Percentiles rank a stretch among this genome's conserved stretches.
phyloP scores from a whole-genome alignment of 1,140 invertebrate genomes.

The Aphelenchoides besseyi region DNA sequence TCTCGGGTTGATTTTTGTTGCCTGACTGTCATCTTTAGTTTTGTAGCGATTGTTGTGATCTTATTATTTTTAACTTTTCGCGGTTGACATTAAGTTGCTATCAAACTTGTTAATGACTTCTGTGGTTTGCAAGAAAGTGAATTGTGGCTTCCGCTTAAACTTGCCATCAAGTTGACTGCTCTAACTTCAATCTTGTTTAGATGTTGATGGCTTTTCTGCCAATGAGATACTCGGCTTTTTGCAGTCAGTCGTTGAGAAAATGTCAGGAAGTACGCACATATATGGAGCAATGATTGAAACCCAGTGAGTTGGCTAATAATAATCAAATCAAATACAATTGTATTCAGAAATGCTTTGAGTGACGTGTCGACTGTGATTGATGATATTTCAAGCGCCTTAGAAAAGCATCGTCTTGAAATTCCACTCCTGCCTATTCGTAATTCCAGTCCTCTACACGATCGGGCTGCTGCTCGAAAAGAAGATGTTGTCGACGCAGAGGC shows the following conservation, averaged over 20 bases:
- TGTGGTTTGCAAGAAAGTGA: too few relatives aligned
- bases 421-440: conserved; percentile 11
- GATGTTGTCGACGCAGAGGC: conserved; percentile 59
- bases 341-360: background rate
- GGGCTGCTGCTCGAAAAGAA: conserved; percentile 54
- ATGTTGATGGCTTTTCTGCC: conserved; percentile 50
- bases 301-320: background rate
- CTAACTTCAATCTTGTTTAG: conserved; percentile 33
- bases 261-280: background rate
- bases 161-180: too few relatives aligned
- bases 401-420: conserved; percentile 19
- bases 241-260: conserved; percentile 53
- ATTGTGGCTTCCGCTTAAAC: too few relatives aligned
- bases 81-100: background rate
- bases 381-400: background rate
- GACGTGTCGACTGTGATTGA: background rate
- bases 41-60: background rate
- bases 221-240: conserved; percentile 53
- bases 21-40: background rate
- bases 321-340: background rate
- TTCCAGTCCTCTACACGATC: conserved; percentile 47
- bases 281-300: conserved; percentile 14
- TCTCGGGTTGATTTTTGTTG: background rate
- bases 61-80: background rate
- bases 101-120: too few relatives aligned